A percentile compares a stretch with the other conserved stretches of the same genome.
phyloP scores from a whole-genome alignment of 2,113 vertebrate species.

The Thamnophis sirtalis region DNA sequence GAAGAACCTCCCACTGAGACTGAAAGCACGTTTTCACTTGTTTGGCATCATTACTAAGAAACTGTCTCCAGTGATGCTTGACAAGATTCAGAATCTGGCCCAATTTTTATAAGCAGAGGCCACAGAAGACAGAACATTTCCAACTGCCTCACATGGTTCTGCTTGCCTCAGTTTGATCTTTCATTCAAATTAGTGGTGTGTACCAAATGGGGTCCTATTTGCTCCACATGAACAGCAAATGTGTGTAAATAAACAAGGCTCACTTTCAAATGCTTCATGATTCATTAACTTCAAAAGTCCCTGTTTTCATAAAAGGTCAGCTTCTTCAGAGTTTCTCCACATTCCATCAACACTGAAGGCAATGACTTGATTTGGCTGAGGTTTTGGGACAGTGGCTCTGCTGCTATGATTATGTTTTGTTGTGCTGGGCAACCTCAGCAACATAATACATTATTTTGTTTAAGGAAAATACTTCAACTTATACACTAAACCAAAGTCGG shows the following conservation, averaged over 20 bases:
- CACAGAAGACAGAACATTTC: neutral
- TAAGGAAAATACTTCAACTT: rapidly evolving
- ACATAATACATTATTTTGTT: rapidly evolving
- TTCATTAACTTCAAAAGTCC: constrained; percentile 62
- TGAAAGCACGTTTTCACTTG: neutral
- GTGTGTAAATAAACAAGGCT: constrained; percentile 59
- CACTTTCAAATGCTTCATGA: constrained; percentile 62
- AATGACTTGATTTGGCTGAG: neutral
- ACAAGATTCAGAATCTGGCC: constrained; percentile 12
- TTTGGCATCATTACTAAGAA: rapidly evolving
- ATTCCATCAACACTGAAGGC: constrained; percentile 10
- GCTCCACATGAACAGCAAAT: constrained; percentile 41
- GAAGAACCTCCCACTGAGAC: neutral
- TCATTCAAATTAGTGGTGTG: constrained; percentile 18
- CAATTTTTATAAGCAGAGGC: neutral
- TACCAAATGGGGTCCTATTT: constrained; percentile 39
- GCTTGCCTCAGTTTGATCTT: constrained; percentile 30
- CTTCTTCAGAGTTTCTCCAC: neutral
- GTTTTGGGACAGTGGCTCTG: neutral
- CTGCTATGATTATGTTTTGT: neutral
- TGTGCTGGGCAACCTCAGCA: neutral
- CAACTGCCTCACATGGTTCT: neutral
- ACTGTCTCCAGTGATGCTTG: neutral
- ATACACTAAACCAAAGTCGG: neutral
- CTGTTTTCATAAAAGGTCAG: constrained; percentile 48